A percentile compares a stretch with the other conserved stretches of the same genome.
These are phyloP conservation scores for Phasianus colchicus DNA, from an alignment of 2,113 vertebrate genomes.

Conservation along the genomic window DNA sequence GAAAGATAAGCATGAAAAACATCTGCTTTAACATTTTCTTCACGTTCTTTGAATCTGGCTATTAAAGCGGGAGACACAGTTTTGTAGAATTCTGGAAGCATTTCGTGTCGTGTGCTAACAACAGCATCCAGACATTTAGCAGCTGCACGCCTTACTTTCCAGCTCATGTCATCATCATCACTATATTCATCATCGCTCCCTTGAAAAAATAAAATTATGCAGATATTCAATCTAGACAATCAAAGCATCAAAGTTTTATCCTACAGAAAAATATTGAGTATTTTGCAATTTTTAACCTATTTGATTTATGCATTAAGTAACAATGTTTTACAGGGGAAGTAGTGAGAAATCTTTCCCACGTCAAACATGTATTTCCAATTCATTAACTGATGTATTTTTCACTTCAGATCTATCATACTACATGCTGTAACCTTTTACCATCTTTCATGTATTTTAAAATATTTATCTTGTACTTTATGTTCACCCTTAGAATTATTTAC, in stretches of 20 bases:
- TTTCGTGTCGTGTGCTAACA: constrained; percentile 97
- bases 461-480: neutral
- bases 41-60: constrained; percentile 96
- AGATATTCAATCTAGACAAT: constrained; percentile 44
- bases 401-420: neutral
- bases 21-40: constrained; percentile 98
- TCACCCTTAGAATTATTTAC: neutral
- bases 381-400: neutral
- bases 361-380: neutral
- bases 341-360: neutral
- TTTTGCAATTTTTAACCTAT: neutral
- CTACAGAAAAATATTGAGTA: neutral
- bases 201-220: constrained; percentile 70
- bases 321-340: neutral
- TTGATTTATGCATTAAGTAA: neutral
- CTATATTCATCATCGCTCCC: constrained; percentile 98
- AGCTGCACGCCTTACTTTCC: constrained; percentile 96
- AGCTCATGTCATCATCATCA: constrained; percentile 99
- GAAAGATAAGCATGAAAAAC: constrained; percentile 99
- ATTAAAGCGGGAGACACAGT: constrained; percentile 96
- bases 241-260: neutral
- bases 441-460: neutral
- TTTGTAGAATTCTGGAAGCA: constrained; percentile 98
- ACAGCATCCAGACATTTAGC: constrained; percentile 97
- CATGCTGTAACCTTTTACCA: neutral